Evolutionary conservation across 1,140 invertebrate genomes (phyloP), one percentile per base, ranked within the genome.

Genomic region (Tetramorium simillimum): DNA sequence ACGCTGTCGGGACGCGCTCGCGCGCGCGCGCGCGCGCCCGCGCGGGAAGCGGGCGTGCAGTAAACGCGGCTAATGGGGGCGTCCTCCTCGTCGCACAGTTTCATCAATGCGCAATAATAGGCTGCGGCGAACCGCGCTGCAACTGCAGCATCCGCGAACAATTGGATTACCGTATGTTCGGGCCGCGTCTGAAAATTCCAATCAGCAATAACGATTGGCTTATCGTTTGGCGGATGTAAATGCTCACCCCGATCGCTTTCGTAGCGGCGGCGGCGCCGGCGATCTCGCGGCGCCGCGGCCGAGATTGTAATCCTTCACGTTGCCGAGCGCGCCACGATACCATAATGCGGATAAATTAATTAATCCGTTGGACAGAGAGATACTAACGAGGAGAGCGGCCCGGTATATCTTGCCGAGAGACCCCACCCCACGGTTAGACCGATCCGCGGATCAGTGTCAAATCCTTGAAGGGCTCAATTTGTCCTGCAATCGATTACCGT

Each of bases 111-210:
- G 75, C 88, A 86, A 86, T 89, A 89, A 86, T 86, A 78, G 82
- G 76, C 49, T 60, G 87, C 76, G 73, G 65, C 78, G 69, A 89
- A 81, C 88, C 88, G 76, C 69, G 76, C 33, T 58, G 53, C 58
- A 60, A 78, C 56, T 56, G 60, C 75, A 37, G 16, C 40, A 46
- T 67, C 49, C 70, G 56, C 53, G 72, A 49, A 77, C 89, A 90
- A 89, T 90, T 89, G 88, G 89, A 90, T 90, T 89, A 89, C 70
- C 85, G 85, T 78, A 67, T 77, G 85, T 78, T 90, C 70, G 70
- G 87, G 82, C 81, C 77, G 63, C n/a, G 78, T 90, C 88, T 90
- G 88, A 90, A 90, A 90, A 90, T 90, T 89, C 77, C 88, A 89
- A 90, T 90, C 89, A 87, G 86, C 77, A 67, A 49, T 89, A 90